Evolutionary conservation across 92 coral and sea anemone genomes (phyloP).

Genomic region (Meandrina meandrites): DNA sequence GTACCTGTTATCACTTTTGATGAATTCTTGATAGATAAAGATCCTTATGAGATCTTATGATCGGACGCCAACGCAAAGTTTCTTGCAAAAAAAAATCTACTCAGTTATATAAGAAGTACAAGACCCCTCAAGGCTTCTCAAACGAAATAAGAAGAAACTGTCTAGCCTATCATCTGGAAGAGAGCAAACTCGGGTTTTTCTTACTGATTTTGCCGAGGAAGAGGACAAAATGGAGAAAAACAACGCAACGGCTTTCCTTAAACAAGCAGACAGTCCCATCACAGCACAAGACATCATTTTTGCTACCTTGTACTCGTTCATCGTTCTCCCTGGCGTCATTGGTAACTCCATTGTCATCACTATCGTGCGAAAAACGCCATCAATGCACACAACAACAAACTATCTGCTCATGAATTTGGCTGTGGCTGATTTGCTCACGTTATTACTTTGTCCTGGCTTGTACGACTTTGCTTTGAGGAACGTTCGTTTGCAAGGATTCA

Average conservation of each 20-base stretch:
- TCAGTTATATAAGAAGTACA: neutral
- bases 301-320: constrained; percentile 17
- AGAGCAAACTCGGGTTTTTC: neutral
- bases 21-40: neutral
- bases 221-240: neutral
- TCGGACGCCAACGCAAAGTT: neutral
- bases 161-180: neutral
- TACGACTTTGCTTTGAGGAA: constrained; percentile 43
- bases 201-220: neutral
- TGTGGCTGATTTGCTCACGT: constrained; percentile 45
- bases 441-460: constrained; percentile 53
- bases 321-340: constrained; percentile 36
- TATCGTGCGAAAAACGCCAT: constrained; percentile 40
- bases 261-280: neutral
- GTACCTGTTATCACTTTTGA: neutral
- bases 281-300: constrained; percentile 23
- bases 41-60: neutral
- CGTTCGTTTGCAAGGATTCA: constrained; percentile 30
- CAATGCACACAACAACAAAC: constrained; percentile 60
- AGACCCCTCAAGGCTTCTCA: neutral
- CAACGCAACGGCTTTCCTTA: neutral
- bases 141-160: neutral
- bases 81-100: neutral
- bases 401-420: constrained; percentile 55
- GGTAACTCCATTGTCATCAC: constrained; percentile 44